Conservation (phyloP, 2,113 vertebrate genomes). For the Rhipidura dahli region DNA sequence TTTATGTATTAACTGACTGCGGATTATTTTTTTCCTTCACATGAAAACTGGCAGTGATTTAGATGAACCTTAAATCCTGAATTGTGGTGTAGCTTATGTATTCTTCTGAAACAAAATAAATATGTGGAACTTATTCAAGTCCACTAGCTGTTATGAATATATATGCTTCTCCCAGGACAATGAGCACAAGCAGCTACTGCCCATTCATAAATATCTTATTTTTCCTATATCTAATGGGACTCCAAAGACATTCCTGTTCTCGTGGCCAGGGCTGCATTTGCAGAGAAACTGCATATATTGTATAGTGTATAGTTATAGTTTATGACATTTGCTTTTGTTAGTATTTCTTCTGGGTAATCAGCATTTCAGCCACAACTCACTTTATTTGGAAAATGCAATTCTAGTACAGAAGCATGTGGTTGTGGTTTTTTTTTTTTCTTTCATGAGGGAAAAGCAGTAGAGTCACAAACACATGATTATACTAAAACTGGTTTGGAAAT, state of each 20-base stretch:
- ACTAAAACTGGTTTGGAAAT: background rate
- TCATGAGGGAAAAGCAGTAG: background rate
- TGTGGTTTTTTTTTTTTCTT: background rate
- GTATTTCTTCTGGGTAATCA: slow-evolving; percentile 45
- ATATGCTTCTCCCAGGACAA: slow-evolving; percentile 29
- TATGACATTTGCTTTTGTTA: slow-evolving; percentile 39
- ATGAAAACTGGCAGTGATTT: background rate
- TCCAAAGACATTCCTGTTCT: slow-evolving; percentile 24
- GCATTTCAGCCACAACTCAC: background rate
- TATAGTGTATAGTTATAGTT: background rate
- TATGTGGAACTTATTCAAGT: background rate
- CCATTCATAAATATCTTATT: slow-evolving; percentile 45
- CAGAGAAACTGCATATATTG: background rate
- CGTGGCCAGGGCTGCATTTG: background rate
- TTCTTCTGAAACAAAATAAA: background rate
- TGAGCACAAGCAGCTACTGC: slow-evolving; percentile 24
- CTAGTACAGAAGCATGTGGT: background rate
- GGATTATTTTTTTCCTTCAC: background rate
- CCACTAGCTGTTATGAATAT: slow-evolving; percentile 14
- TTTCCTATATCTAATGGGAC: background rate
- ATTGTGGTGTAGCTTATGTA: background rate
- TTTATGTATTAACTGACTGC: background rate
- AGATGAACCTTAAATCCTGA: background rate
- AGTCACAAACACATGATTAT: background rate
- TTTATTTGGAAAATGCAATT: background rate